Conservation (phyloP, 2,888 invertebrate genomes). For the Globia sparganii region DNA sequence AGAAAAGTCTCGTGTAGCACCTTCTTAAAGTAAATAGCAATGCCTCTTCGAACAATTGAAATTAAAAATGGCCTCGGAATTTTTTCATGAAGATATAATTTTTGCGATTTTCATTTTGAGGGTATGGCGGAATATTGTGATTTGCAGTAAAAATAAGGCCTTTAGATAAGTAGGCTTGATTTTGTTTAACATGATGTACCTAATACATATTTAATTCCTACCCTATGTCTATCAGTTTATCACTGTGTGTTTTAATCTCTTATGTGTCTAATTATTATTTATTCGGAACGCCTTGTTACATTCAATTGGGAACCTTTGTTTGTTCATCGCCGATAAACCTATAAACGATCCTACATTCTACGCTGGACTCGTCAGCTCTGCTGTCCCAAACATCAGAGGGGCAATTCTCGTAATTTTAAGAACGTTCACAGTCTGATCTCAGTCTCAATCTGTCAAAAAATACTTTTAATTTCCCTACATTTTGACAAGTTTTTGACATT, state of each 20-base stretch:
- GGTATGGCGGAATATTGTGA: neutral
- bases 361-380: too few species aligned
- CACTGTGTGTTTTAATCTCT: too few species aligned
- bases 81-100: neutral
- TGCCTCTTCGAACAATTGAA: constrained; percentile 9
- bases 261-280: neutral
- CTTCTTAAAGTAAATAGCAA: neutral
- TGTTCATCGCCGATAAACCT: too few species aligned
- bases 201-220: neutral
- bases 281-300: neutral
- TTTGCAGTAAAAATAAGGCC: neutral
- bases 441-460: too few species aligned
- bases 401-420: too few species aligned
- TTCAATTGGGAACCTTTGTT: neutral
- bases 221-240: neutral
- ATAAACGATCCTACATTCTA: too few species aligned
- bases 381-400: too few species aligned
- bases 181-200: neutral
- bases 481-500: too few species aligned
- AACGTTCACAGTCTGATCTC: too few species aligned
- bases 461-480: too few species aligned
- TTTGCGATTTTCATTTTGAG: neutral
- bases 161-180: neutral
- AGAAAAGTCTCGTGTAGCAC: constrained; percentile 14
- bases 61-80: constrained; percentile 4